Percentiles rank a stretch among this genome's conserved stretches.
phyloP scores from a whole-genome alignment of 1,140 invertebrate species.

The Lordiphosa stackelbergi region DNA sequence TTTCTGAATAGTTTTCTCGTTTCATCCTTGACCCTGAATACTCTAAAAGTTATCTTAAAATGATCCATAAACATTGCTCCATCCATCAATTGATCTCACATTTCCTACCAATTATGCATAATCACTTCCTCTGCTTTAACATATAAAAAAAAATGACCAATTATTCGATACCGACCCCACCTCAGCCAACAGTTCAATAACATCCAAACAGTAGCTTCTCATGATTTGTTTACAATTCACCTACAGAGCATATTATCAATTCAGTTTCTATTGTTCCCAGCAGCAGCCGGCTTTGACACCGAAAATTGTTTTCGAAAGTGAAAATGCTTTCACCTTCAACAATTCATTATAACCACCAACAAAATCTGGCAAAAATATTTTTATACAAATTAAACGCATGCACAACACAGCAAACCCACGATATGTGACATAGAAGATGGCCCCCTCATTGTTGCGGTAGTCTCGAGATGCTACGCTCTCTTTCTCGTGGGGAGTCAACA shows the following conservation, averaged over 20 bases:
- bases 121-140: no score
- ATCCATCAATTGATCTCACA: no score
- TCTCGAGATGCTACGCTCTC: constrained; percentile 8
- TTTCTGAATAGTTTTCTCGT: no score
- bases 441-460: constrained; percentile 28
- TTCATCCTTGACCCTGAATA: no score
- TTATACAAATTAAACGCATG: constrained; percentile 20
- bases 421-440: constrained; percentile 25
- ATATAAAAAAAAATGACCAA: no score
- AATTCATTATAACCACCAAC: constrained; percentile 42
- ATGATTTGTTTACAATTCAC: constrained; percentile 14
- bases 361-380: constrained; percentile 26
- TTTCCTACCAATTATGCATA: no score
- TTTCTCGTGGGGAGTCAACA: constrained; percentile 9
- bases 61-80: no score
- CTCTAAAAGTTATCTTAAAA: no score
- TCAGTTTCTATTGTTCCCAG: constrained; percentile 61
- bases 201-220: constrained; percentile 5
- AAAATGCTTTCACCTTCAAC: constrained; percentile 75
- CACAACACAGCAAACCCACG: constrained; percentile 22
- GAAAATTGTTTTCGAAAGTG: constrained; percentile 71
- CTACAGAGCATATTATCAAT: constrained; percentile 33
- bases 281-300: constrained; percentile 51
- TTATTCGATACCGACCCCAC: not conserved
- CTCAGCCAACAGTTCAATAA: constrained; percentile 7